These are phyloP conservation scores for Spicauda simplicius DNA, from an alignment of 2,888 invertebrate species.

Conservation along the genomic window DNA sequence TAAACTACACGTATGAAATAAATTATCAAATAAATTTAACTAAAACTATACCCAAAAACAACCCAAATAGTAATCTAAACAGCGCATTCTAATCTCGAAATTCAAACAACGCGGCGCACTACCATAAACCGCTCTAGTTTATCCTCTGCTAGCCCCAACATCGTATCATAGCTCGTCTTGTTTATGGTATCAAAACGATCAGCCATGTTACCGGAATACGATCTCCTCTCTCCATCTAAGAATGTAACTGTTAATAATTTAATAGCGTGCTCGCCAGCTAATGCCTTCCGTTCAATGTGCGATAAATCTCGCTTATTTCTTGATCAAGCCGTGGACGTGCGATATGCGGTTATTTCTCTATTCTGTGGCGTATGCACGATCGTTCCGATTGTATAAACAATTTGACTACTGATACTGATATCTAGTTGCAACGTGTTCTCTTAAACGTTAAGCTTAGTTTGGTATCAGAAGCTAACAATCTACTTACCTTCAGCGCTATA, in stretches of 20 bases:
- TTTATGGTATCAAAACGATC: slow-evolving; percentile 39
- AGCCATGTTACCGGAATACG: slow-evolving; percentile 34
- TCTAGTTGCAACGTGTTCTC: background rate
- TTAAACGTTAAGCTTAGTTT: too few relatives aligned
- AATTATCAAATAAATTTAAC: too few relatives aligned
- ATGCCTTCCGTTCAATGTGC: slow-evolving; percentile 53
- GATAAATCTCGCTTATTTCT: slow-evolving; percentile 47
- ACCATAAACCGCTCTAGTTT: slow-evolving; percentile 17
- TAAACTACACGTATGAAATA: too few relatives aligned
- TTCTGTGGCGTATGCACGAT: background rate
- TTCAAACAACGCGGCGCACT: background rate
- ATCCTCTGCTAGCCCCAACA: slow-evolving; percentile 16
- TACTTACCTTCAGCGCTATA: too few relatives aligned
- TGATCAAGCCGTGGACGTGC: slow-evolving; percentile 35
- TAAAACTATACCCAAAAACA: background rate
- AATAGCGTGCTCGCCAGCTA: slow-evolving; percentile 47
- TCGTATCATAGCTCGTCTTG: slow-evolving; percentile 33
- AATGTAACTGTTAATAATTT: slow-evolving; percentile 49
- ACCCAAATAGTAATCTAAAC: background rate
- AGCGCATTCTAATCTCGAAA: slow-evolving; percentile 5
- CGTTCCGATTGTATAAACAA: background rate
- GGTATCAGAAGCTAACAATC: too few relatives aligned
- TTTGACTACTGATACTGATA: background rate
- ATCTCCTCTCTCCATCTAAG: slow-evolving; percentile 46
- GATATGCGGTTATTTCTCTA: slow-evolving; percentile 38